These are phyloP conservation scores for Phymorhynchus buccinoides DNA, from an alignment of 1,140 invertebrate genomes.

Conservation along the genomic window DNA sequence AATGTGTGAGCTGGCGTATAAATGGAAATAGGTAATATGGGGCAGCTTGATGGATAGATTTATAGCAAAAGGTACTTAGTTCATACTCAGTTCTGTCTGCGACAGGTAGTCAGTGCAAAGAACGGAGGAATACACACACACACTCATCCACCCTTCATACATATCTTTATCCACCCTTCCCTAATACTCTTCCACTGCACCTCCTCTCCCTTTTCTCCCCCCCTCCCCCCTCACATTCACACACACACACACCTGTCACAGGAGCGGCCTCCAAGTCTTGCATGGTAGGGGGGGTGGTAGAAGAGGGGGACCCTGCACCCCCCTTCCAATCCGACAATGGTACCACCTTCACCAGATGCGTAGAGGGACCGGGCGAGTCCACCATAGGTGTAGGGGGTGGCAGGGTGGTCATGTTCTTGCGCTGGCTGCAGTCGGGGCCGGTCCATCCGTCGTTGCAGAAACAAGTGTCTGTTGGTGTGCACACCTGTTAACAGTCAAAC, in stretches of 20 bases:
- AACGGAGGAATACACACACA: slow-evolving; percentile 10
- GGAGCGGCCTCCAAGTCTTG: slow-evolving; percentile 34
- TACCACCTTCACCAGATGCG: slow-evolving; percentile 31
- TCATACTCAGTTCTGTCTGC: too few relatives aligned
- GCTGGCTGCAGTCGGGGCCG: slow-evolving; percentile 89
- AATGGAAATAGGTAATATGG: too few relatives aligned
- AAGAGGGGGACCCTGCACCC: background rate
- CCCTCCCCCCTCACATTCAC: background rate
- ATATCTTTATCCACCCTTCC: background rate
- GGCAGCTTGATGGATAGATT: too few relatives aligned
- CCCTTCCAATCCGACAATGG: background rate
- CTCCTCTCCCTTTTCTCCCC: background rate
- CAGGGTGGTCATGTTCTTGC: slow-evolving; percentile 65
- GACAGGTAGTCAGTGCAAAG: too few relatives aligned
- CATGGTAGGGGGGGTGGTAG: slow-evolving; percentile 24
- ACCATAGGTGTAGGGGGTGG: slow-evolving; percentile 11
- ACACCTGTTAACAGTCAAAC: too few relatives aligned
- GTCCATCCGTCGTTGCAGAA: slow-evolving; percentile 91
- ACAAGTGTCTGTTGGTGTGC: slow-evolving; percentile 93
- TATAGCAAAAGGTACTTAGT: too few relatives aligned
- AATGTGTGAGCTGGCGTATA: too few relatives aligned
- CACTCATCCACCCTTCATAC: slow-evolving; percentile 6
- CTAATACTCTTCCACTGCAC: background rate
- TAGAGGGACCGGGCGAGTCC: background rate
- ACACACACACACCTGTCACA: slow-evolving; percentile 30